phyloP scores from a whole-genome alignment of 1,140 invertebrate species.

The Drosophila baimaii region DNA sequence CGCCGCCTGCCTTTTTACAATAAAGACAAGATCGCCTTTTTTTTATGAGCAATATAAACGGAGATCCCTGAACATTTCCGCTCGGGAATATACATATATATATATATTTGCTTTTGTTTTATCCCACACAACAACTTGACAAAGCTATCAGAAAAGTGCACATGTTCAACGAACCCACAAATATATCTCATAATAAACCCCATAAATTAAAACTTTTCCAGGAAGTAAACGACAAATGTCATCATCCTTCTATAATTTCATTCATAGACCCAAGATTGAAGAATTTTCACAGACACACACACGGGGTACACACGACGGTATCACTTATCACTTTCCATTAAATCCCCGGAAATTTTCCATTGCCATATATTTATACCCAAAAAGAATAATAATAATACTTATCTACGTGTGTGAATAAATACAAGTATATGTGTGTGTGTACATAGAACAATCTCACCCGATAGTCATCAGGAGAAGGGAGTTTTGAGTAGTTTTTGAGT shows the following conservation, averaged over 20 bases:
- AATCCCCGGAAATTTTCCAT: constrained; percentile 35
- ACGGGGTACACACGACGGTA: too few species aligned
- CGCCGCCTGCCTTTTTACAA: constrained; percentile 7
- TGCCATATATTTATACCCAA: not conserved
- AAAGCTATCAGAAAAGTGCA: constrained; percentile 35
- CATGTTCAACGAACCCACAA: constrained; percentile 27
- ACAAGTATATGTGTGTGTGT: constrained; percentile 20
- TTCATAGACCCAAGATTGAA: not conserved
- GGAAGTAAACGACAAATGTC: not conserved
- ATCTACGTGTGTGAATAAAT: constrained; percentile 5
- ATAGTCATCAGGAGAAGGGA: constrained; percentile 21
- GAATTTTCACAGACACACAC: constrained; percentile 5
- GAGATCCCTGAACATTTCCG: constrained; percentile 34
- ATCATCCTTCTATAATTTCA: not conserved
- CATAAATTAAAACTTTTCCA: not conserved
- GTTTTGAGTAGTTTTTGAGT: constrained; percentile 12
- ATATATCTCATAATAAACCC: not conserved
- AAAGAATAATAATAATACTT: constrained; percentile 17
- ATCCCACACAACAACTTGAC: constrained; percentile 20
- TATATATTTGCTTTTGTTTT: constrained; percentile 12
- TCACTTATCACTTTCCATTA: constrained; percentile 23
- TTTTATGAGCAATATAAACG: constrained; percentile 28
- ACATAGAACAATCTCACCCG: constrained; percentile 60
- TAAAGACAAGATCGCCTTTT: constrained; percentile 31
- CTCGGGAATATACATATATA: not conserved